Evolutionary conservation across 2,113 vertebrate species (phyloP).

Genomic region (Ciconia boyciana): DNA sequence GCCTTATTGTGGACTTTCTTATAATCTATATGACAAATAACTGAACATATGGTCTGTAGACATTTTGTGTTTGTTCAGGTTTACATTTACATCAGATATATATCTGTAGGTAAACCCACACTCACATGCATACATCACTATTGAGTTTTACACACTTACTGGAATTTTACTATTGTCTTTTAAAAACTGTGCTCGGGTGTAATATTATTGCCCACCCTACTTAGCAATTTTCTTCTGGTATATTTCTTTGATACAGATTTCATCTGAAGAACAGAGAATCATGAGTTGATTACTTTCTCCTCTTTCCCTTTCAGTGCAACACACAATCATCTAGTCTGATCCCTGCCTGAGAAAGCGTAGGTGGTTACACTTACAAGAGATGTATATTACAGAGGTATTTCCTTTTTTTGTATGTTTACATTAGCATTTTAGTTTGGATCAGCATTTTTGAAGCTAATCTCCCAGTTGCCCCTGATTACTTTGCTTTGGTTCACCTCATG

Average conservation of each 20-base stretch:
- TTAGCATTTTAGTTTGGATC: neutral
- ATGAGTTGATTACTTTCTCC: accelerated
- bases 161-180: neutral
- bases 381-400: neutral
- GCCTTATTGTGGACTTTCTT: neutral
- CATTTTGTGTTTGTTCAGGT: neutral
- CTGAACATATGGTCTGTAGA: neutral
- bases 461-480: neutral
- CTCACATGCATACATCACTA: no score
- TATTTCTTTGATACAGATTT: neutral
- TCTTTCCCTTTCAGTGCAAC: neutral
- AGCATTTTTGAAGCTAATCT: neutral
- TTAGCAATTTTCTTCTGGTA: neutral
- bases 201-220: neutral
- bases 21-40: neutral
- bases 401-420: neutral
- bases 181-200: neutral
- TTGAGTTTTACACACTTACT: neutral
- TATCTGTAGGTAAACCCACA: neutral
- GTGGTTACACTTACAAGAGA: neutral
- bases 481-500: neutral
- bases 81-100: neutral
- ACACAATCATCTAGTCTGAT: neutral
- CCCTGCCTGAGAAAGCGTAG: neutral
- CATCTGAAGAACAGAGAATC: neutral